Evolutionary conservation across 2,888 invertebrate species (phyloP), one percentile per base, ranked within the genome.

Genomic region (Ophioninae sp.): DNA sequence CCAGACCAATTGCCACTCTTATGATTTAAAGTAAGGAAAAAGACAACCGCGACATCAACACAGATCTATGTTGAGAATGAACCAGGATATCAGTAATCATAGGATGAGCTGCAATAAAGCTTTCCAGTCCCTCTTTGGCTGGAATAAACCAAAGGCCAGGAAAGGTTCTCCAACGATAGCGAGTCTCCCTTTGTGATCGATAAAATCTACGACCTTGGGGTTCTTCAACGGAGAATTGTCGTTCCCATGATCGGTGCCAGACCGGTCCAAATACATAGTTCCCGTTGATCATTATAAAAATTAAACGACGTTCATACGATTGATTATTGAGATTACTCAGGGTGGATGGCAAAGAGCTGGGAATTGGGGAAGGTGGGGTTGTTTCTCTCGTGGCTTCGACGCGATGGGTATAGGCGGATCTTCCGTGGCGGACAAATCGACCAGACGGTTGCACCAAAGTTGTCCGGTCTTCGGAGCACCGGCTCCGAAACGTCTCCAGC

Each of bases 291-390:
- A 91, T 93, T 92, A 91, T 91, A 91, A 91, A 93, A 92, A 93
- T 93, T 92, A 93, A 93, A 92, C 92, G 92, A 92, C 91, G 92
- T 91, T 92, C 93, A 92, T 92, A 86, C 92, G 92, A 92, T 93
- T 93, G 92, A 93, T 93, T 91, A 92, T 93, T 89, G 90, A 92
- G 92, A 93, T 93, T 92, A 92, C 89, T 90, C 88, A 61, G 70
- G 73, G 50, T 65, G 79, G 57, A 21, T 30, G 62, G 57, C 69
- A 69, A 73, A 76, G 69, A 74, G 30, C 30, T 30, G 30, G 30
- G 30, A 3, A 30, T 30, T 30, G 30, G 30, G 30, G 30, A 3
- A 30, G 30, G 30, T 30, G 30, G 30, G 30, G 30, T 79, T 70
- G 30, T 67, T 70, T 78, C 57, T 78, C 70, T 59, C 70, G 83